A percentile compares a stretch with the other conserved stretches of the same genome.
Evolutionary conservation across 1,140 invertebrate species (phyloP).

Genomic region (Hydropsyche tenuis): DNA sequence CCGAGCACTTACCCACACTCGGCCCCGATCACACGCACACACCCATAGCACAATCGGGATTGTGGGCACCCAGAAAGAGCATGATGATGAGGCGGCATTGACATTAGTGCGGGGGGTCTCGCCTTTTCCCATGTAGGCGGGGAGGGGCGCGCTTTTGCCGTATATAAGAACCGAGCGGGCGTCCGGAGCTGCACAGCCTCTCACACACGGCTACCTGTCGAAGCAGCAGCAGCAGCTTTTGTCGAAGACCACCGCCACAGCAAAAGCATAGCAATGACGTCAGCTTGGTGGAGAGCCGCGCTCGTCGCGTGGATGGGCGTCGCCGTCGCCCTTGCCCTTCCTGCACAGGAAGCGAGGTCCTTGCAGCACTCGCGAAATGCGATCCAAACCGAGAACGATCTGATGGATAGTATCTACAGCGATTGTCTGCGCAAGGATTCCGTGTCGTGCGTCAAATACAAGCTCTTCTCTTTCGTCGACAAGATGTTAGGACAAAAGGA

Average conservation of each 20-base stretch:
- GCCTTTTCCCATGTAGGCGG: constrained; percentile 11
- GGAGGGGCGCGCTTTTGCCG: constrained; percentile 1
- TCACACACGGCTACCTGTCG: background rate
- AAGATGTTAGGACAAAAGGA: constrained; percentile 80
- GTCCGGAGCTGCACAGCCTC: constrained; percentile 22
- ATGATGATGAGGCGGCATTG: constrained; percentile 21
- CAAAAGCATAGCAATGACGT: constrained; percentile 29
- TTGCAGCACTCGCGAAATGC: constrained; percentile 56
- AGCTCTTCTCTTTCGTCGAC: constrained; percentile 82
- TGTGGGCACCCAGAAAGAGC: constrained; percentile 16
- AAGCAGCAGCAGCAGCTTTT: background rate
- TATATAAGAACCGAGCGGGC: constrained; percentile 28
- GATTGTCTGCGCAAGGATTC: constrained; percentile 83
- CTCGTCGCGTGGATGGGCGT: constrained; percentile 64
- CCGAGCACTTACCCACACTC: background rate
- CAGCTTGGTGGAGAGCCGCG: constrained; percentile 57
- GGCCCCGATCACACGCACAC: background rate
- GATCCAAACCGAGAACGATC: constrained; percentile 73
- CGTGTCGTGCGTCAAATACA: constrained; percentile 81
- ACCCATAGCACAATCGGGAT: background rate
- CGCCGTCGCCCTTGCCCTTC: constrained; percentile 65
- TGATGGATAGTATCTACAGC: constrained; percentile 72
- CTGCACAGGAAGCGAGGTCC: constrained; percentile 69
- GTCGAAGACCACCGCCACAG: constrained; percentile 15
- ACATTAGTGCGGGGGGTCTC: constrained; percentile 1